Conservation (phyloP, 2,797 vertebrate genomes). For the Phataginus tricuspis region DNA sequence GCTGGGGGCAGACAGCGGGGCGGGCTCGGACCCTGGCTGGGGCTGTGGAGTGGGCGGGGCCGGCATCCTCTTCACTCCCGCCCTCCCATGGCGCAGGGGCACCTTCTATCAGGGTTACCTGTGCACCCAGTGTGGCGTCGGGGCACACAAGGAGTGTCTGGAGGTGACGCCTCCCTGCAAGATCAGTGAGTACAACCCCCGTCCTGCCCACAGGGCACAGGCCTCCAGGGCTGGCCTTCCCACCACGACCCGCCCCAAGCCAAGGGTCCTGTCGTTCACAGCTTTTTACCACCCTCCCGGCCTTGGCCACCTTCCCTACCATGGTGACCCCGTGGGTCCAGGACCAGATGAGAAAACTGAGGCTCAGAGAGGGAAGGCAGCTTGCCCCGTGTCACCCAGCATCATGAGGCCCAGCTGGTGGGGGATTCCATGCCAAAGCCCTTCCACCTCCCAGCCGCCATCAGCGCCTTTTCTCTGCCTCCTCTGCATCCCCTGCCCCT, state of each 20-base stretch:
- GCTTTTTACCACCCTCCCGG: accelerated
- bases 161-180: conserved; percentile 97
- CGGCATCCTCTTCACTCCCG: accelerated
- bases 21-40: accelerated
- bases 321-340: accelerated
- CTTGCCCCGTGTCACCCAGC: not conserved
- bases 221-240: not conserved
- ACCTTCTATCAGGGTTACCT: conserved; percentile 99
- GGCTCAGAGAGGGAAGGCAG: not conserved
- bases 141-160: conserved; percentile 98
- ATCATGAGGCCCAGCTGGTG: not conserved
- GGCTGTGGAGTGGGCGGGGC: not conserved
- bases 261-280: accelerated
- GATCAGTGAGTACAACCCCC: conserved; percentile 90
- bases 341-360: not conserved
- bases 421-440: too few relatives aligned
- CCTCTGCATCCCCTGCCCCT: accelerated
- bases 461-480: not conserved
- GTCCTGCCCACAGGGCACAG: accelerated
- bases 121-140: conserved; percentile 95
- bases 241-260: too few relatives aligned
- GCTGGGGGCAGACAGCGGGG: accelerated
- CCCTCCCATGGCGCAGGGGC: conserved; percentile 87
- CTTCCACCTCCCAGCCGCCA: accelerated
- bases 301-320: accelerated